Evolutionary conservation across 2,888 invertebrate genomes (phyloP).

Genomic region (Eurytoma californica): DNA sequence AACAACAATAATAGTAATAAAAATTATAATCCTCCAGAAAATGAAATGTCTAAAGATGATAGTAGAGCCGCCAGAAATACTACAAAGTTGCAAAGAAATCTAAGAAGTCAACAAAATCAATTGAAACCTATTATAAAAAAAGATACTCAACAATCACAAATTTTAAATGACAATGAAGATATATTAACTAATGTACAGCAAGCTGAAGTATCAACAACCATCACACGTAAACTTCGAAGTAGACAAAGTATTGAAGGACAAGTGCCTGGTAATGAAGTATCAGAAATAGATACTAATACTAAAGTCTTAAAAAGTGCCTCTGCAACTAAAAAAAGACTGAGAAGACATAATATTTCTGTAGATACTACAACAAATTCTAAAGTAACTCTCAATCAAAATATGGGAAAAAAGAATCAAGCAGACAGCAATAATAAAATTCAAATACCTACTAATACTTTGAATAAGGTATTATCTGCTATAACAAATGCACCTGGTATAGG

Average conservation of each 20-base stretch:
- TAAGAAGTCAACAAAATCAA: constrained; percentile 61
- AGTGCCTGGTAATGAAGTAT: constrained; percentile 30
- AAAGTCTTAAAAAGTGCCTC: constrained; percentile 51
- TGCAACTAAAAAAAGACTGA: constrained; percentile 50
- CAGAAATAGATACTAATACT: constrained; percentile 31
- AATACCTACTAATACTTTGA: constrained; percentile 71
- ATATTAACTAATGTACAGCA: constrained; percentile 49
- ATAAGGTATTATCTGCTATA: constrained; percentile 70
- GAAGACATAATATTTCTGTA: constrained; percentile 46
- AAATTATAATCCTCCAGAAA: constrained; percentile 66
- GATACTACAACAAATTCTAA: constrained; percentile 52
- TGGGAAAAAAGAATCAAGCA: constrained; percentile 57
- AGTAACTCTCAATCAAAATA: constrained; percentile 51
- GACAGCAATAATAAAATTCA: constrained; percentile 65
- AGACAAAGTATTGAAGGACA: constrained; percentile 58
- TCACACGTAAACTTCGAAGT: constrained; percentile 63
- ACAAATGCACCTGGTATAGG: constrained; percentile 69
- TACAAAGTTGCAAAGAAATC: constrained; percentile 58
- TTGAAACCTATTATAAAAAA: constrained; percentile 50
- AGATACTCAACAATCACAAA: constrained; percentile 11
- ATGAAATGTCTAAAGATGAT: constrained; percentile 52
- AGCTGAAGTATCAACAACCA: constrained; percentile 54
- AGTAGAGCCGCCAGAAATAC: constrained; percentile 52
- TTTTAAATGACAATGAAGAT: constrained; percentile 24
- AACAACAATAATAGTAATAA: constrained; percentile 69